A percentile compares a stretch with the other conserved stretches of the same genome.
Evolutionary conservation across 2,113 vertebrate species (phyloP).

Genomic region (Anthoscopus minutus): DNA sequence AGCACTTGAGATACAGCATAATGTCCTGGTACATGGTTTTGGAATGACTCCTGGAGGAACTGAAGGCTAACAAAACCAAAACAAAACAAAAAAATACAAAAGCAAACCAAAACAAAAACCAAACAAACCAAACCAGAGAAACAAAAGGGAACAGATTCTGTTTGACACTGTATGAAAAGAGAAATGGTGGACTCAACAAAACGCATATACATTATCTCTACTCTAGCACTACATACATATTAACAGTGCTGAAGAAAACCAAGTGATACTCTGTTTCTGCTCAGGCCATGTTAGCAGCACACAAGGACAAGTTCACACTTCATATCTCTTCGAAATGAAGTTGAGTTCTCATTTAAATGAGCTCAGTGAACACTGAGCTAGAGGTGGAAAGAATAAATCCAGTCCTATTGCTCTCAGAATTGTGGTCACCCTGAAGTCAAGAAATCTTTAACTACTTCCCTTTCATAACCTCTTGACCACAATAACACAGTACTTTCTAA

Average conservation of each 20-base stretch:
- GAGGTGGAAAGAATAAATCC: background rate
- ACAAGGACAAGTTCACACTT: background rate
- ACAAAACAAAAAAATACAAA: background rate
- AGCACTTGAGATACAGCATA: background rate
- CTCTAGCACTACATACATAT: accelerated
- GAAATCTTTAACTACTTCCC: background rate
- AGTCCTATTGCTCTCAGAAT: background rate
- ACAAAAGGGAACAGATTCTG: background rate
- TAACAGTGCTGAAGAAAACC: background rate
- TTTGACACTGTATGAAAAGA: background rate
- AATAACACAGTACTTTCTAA: accelerated
- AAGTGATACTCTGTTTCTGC: background rate
- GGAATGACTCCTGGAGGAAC: background rate
- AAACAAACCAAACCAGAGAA: background rate
- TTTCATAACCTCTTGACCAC: background rate
- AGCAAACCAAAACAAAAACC: background rate
- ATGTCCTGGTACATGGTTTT: background rate
- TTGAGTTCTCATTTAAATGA: background rate
- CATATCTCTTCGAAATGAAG: background rate
- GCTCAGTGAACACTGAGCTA: background rate
- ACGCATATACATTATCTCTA: background rate
- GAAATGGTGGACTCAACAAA: background rate
- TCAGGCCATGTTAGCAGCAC: background rate
- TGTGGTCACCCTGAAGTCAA: background rate
- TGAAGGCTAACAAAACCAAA: background rate